Evolutionary conservation across 2,113 vertebrate genomes (phyloP), one percentile per base, ranked within the genome.

Genomic region (Buteo buteo): DNA sequence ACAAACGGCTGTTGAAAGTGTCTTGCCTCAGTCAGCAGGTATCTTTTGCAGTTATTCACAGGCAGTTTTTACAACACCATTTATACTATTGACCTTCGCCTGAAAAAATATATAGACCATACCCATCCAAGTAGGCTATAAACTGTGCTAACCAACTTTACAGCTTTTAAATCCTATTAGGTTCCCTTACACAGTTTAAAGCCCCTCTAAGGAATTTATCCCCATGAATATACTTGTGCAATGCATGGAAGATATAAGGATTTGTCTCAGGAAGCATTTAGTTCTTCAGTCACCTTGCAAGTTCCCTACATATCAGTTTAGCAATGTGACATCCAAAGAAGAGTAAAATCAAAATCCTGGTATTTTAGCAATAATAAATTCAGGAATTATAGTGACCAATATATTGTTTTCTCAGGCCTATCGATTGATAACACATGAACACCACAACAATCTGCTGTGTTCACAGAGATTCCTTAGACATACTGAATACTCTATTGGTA

Each of bases 111-210:
- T 32, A 66, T 1, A 73, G 44, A 54, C 71, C 38, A 34, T 32
- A 77, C 22, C 32, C 38, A 71, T 81, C 55, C 83, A 85, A 67
- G 50, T 16, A 70, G 45, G n/a, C 18, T 45, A 40, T 77, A 85
- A 86, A 93, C 28, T 42, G 11, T 76, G 25, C 42, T 86, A 88
- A 65, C 47, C 77, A 92, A 76, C 65, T 91, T 93, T 52, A 89
- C 57, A 94, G 59, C 59, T 58, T 94, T 90, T 71, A 83, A 94
- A 85, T 77, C 57, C 52, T 95, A 11, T 95, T 92, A 91, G 84
- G 38, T 12, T 91, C 40, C 54, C 32, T 78, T 84, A 50, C 8
- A 71, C 28, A 83, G 44, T 58, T 57, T 81, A 86, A 92, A 95
- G 61, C 32, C 34, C 55, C 71, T 78, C 45, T 66, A 62, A 80